A percentile compares a stretch with the other conserved stretches of the same genome.
Evolutionary conservation across 35 echinoderm and acorn worm species (phyloP).

Genomic region (Anneissia japonica): DNA sequence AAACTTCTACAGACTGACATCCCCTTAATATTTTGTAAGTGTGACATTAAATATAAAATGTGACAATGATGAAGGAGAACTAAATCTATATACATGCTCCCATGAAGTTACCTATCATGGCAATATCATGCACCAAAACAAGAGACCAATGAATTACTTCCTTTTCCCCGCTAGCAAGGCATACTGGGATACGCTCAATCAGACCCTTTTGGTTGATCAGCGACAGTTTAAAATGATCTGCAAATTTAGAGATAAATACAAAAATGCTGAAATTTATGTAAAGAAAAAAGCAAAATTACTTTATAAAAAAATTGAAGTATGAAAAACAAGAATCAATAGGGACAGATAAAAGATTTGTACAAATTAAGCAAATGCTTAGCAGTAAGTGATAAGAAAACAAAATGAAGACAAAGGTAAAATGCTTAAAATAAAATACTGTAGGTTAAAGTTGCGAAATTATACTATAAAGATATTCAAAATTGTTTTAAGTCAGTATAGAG

Average conservation of each 20-base stretch:
- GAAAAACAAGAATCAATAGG: not conserved
- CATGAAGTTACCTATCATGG: constrained; percentile 49
- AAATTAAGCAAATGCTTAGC: not conserved
- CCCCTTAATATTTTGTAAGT: no score
- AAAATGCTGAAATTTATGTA: not conserved
- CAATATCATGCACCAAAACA: constrained; percentile 49
- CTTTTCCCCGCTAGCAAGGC: constrained; percentile 47
- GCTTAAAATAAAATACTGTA: no score
- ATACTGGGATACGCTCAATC: constrained; percentile 26
- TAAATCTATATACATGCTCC: no score
- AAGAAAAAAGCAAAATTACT: not conserved
- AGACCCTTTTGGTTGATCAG: constrained; percentile 18
- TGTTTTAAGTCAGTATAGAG: no score
- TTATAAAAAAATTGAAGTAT: not conserved
- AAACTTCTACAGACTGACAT: no score
- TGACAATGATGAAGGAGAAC: no score
- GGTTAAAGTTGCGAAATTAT: no score
- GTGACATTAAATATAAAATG: no score
- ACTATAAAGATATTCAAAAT: no score
- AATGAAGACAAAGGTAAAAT: not conserved
- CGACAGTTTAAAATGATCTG: constrained; percentile 32
- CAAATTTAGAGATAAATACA: not conserved
- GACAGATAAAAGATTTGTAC: not conserved
- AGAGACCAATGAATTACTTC: constrained; percentile 56
- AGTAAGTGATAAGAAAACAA: not conserved